phyloP scores from a whole-genome alignment of 2,888 invertebrate genomes.

The Lamellibrachia columna region DNA sequence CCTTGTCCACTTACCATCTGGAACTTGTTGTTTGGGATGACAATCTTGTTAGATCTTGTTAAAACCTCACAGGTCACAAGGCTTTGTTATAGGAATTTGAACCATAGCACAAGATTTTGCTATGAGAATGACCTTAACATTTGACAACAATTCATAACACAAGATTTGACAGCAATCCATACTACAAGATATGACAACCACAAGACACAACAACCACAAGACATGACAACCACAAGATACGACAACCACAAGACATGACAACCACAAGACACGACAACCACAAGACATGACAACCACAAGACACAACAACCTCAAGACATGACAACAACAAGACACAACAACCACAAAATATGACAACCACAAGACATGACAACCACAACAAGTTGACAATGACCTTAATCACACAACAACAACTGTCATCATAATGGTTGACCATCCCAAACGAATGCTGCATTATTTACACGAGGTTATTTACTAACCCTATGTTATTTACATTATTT shows the following conservation, averaged over 20 bases:
- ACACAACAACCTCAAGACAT: not conserved
- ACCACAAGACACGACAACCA: too few relatives aligned
- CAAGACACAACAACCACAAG: too few relatives aligned
- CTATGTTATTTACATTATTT: too few relatives aligned
- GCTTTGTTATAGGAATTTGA: too few relatives aligned
- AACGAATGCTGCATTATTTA: not conserved
- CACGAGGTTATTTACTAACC: not conserved
- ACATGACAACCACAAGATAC: too few relatives aligned
- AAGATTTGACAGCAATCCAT: not conserved
- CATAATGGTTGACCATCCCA: not conserved
- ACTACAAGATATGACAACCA: not conserved
- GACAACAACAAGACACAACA: not conserved
- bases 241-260: too few relatives aligned
- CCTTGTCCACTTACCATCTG: too few relatives aligned
- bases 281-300: not conserved
- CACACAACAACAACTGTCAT: not conserved
- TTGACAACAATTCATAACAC: not conserved
- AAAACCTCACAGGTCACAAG: too few relatives aligned
- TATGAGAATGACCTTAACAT: not conserved
- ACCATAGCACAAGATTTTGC: not conserved
- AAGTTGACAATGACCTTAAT: not conserved
- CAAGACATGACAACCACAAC: not conserved
- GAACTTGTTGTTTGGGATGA: too few relatives aligned
- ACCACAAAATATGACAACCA: not conserved
- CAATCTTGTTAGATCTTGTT: too few relatives aligned